Evolutionary conservation across 1,140 invertebrate species (phyloP).

Genomic region (Hylaeus anthracinus): DNA sequence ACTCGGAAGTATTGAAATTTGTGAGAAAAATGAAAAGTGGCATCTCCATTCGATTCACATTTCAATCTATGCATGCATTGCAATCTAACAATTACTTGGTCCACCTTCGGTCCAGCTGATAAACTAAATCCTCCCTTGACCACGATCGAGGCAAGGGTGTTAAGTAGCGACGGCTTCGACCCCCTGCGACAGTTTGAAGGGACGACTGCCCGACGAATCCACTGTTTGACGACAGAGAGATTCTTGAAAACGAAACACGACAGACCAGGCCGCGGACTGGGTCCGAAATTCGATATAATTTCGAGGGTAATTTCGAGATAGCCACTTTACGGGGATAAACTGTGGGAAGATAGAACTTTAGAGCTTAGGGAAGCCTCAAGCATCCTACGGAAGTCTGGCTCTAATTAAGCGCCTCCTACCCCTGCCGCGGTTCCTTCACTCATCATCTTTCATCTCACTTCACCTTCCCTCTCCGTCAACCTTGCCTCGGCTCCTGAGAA

Average conservation of each 20-base stretch:
- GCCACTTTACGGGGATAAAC: conserved; percentile 80
- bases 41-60: too few species aligned
- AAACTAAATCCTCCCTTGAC: not conserved
- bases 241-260: not conserved
- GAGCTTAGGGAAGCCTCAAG: conserved; percentile 77
- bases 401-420: conserved; percentile 79
- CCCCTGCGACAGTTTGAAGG: too few species aligned
- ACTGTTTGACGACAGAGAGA: not conserved
- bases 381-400: conserved; percentile 80
- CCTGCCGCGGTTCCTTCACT: conserved; percentile 75
- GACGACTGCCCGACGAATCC: not conserved
- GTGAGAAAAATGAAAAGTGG: not conserved
- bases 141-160: not conserved
- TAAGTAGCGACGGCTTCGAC: not conserved
- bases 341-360: conserved; percentile 76
- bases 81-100: too few species aligned
- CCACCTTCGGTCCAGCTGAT: too few species aligned
- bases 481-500: conserved; percentile 47
- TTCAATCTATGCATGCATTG: too few species aligned
- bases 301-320: conserved; percentile 75
- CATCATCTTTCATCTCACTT: conserved; percentile 79
- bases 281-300: conserved; percentile 71
- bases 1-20: not conserved
- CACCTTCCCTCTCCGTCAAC: conserved; percentile 57
- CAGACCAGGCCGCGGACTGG: not conserved